Evolutionary conservation across 2,888 invertebrate genomes (phyloP).

Genomic region (Mongoloraphidia duomilia): DNA sequence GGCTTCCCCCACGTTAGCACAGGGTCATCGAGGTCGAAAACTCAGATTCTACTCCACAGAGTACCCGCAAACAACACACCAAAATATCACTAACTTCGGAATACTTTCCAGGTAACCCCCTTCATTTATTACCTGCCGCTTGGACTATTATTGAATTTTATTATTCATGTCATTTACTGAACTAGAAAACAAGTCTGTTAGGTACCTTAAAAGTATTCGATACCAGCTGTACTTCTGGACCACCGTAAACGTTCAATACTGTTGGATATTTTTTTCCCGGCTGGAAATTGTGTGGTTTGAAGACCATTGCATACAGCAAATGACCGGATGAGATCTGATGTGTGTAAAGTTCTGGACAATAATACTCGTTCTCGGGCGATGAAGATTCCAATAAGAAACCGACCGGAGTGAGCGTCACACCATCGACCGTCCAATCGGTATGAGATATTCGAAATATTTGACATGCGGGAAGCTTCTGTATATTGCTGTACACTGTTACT

Average conservation of each 20-base stretch:
- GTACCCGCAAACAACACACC: too few relatives aligned
- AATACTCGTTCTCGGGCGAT: conserved; percentile 38
- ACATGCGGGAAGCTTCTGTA: conserved; percentile 64
- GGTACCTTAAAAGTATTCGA: conserved; percentile 92
- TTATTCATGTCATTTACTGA: too few relatives aligned
- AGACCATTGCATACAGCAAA: conserved; percentile 74
- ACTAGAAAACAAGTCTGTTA: too few relatives aligned
- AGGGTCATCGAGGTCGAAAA: too few relatives aligned
- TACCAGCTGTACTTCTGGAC: conserved; percentile 95
- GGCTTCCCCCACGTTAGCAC: too few relatives aligned
- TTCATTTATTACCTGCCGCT: neutral
- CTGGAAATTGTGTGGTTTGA: conserved; percentile 63
- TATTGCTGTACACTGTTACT: conserved; percentile 72
- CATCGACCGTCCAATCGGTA: conserved; percentile 51
- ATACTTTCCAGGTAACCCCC: too few relatives aligned
- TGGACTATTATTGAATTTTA: too few relatives aligned
- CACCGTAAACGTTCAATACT: conserved; percentile 93
- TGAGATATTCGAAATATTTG: conserved; percentile 58
- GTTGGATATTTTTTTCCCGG: conserved; percentile 69
- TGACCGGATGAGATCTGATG: conserved; percentile 55
- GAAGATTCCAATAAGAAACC: conserved; percentile 58
- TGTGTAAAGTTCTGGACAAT: conserved; percentile 58
- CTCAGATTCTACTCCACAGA: too few relatives aligned
- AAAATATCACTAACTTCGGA: too few relatives aligned
- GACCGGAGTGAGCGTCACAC: conserved; percentile 48